A percentile compares a stretch with the other conserved stretches of the same genome.
phyloP scores from a whole-genome alignment of 2,888 invertebrate genomes.

The Charanyca ferruginea region DNA sequence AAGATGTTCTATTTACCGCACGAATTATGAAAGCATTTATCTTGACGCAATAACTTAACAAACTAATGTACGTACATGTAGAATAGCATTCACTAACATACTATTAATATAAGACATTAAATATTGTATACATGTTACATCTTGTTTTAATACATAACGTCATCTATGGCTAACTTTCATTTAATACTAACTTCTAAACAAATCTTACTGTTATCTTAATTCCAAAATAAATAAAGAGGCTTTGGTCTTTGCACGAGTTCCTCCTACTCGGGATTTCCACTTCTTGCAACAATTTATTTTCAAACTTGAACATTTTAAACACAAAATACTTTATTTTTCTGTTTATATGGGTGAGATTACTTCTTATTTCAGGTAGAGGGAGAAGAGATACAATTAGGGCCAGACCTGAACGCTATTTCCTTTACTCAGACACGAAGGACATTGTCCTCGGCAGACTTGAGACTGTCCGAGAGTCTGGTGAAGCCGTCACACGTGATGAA shows the following conservation, averaged over 20 bases:
- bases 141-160: slow-evolving; percentile 81
- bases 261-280: slow-evolving; percentile 68
- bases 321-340: slow-evolving; percentile 76
- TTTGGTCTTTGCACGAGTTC: slow-evolving; percentile 88
- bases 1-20: slow-evolving; percentile 50
- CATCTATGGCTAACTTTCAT: slow-evolving; percentile 66
- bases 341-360: slow-evolving; percentile 90
- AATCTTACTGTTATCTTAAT: slow-evolving; percentile 71
- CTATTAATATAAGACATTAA: slow-evolving; percentile 75
- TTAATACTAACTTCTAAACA: slow-evolving; percentile 63
- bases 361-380: slow-evolving; percentile 91
- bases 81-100: slow-evolving; percentile 77
- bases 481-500: slow-evolving; percentile 88
- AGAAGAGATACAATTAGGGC: slow-evolving; percentile 90
- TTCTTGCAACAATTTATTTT: slow-evolving; percentile 62
- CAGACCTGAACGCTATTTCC: slow-evolving; percentile 88
- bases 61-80: slow-evolving; percentile 74
- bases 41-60: slow-evolving; percentile 69
- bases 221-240: slow-evolving; percentile 88
- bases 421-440: slow-evolving; percentile 89
- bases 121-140: slow-evolving; percentile 75
- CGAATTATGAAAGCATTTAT: slow-evolving; percentile 57
- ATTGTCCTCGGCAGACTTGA: slow-evolving; percentile 87
- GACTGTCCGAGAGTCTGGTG: slow-evolving; percentile 87
- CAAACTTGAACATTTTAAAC: slow-evolving; percentile 58